A percentile compares a stretch with the other conserved stretches of the same genome.
Conservation (phyloP, 2,113 vertebrate genomes). For the Pavo muticus region DNA sequence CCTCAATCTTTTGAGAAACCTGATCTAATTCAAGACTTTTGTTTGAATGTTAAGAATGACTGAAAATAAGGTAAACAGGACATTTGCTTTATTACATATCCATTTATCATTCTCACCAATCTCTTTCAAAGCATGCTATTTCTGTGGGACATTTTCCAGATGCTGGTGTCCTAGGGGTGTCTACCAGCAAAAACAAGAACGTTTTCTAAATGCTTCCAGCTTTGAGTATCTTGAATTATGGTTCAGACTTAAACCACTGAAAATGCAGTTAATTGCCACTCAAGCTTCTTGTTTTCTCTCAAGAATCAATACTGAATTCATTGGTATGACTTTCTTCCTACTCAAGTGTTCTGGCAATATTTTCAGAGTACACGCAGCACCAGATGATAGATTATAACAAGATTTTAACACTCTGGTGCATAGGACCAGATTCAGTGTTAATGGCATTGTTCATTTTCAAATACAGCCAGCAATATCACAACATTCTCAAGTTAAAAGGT, state of each 20-base stretch:
- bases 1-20: background rate
- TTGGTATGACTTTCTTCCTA: background rate
- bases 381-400: background rate
- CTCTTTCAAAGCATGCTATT: background rate
- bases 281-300: background rate
- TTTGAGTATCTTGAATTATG: background rate
- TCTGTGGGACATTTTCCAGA: background rate
- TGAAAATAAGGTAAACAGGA: background rate
- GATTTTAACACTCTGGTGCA: background rate
- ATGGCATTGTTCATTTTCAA: slow-evolving; percentile 8
- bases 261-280: background rate
- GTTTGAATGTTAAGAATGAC: background rate
- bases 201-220: background rate
- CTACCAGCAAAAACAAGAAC: background rate
- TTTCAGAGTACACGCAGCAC: background rate
- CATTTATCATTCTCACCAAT: background rate
- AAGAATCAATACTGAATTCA: background rate
- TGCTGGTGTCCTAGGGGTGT: background rate
- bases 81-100: background rate
- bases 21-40: background rate
- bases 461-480: background rate
- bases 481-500: background rate
- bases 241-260: background rate
- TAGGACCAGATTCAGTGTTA: background rate
- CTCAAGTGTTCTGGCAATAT: background rate